Conservation (phyloP, 2,888 invertebrate species). For the Lepidochrysops patricia region DNA sequence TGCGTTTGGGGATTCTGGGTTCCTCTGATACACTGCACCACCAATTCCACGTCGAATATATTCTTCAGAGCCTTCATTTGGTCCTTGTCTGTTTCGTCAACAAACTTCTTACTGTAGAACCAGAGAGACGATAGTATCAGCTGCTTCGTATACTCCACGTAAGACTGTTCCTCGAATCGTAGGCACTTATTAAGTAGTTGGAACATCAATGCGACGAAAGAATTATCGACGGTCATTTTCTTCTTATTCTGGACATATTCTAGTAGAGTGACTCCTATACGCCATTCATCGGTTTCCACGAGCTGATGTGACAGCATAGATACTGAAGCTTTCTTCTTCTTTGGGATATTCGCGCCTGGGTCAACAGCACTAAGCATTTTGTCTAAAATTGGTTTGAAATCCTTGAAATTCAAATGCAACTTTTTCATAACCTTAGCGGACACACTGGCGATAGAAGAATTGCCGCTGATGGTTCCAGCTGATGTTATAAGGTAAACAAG, state of each 20-base stretch:
- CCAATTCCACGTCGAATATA: conserved; percentile 80
- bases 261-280: conserved; percentile 83
- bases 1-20: conserved; percentile 97
- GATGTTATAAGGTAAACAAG: conserved; percentile 70
- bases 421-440: conserved; percentile 79
- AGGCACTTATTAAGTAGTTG: conserved; percentile 85
- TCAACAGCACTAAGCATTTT: conserved; percentile 73
- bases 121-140: conserved; percentile 85
- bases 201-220: conserved; percentile 84
- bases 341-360: conserved; percentile 44
- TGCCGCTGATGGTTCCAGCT: conserved; percentile 73
- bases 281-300: conserved; percentile 82
- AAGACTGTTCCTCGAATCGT: conserved; percentile 85
- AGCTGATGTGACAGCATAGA: conserved; percentile 75
- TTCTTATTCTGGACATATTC: conserved; percentile 91
- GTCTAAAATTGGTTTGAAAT: conserved; percentile 74
- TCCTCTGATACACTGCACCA: conserved; percentile 91
- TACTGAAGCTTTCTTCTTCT: conserved; percentile 56
- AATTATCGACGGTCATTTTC: conserved; percentile 79
- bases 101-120: conserved; percentile 78
- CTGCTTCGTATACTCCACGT: conserved; percentile 92
- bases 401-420: conserved; percentile 76
- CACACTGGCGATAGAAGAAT: conserved; percentile 74
- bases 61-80: conserved; percentile 61
- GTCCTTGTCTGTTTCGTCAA: conserved; percentile 49